A percentile compares a stretch with the other conserved stretches of the same genome.
Evolutionary conservation across 2,888 invertebrate genomes (phyloP).

Genomic region (Ametastegia equiseti): DNA sequence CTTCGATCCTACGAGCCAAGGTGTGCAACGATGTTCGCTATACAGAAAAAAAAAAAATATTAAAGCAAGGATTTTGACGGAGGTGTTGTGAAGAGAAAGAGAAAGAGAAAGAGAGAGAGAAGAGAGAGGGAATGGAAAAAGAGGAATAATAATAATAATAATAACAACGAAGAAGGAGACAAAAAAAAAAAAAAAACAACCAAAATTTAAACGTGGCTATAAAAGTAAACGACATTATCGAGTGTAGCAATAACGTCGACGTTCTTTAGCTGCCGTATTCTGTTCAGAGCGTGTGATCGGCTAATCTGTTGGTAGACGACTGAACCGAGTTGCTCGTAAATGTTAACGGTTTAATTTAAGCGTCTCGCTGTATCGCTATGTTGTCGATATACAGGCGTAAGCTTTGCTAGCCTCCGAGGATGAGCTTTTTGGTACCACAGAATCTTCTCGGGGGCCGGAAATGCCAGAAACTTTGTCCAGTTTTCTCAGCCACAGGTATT

Average conservation of each 20-base stretch:
- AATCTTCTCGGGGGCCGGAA: conserved; percentile 9
- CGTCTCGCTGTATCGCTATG: not conserved
- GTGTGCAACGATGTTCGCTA: conserved; percentile 23
- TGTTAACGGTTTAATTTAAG: conserved; percentile 37
- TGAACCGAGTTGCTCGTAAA: conserved; percentile 24
- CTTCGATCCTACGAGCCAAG: conserved; percentile 25
- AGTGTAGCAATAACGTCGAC: conserved; percentile 25
- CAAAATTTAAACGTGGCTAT: conserved; percentile 21
- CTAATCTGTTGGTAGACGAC: conserved; percentile 37
- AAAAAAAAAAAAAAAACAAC: not conserved
- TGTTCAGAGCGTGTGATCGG: conserved; percentile 14
- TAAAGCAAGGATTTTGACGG: not conserved
- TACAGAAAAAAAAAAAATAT: conserved; percentile 15
- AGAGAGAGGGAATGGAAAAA: not conserved
- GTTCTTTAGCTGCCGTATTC: conserved; percentile 11
- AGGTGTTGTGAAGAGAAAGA: not conserved
- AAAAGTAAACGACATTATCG: conserved; percentile 37
- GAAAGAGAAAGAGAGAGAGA: not conserved
- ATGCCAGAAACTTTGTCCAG: not conserved
- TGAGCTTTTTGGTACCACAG: not conserved
- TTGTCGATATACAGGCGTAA: not conserved
- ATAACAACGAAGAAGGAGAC: no score
- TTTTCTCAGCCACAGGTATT: not conserved
- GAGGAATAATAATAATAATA: no score
- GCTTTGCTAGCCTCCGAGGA: not conserved